Evolutionary conservation across 2,888 invertebrate species (phyloP).

Genomic region (Seira sanloemensis): DNA sequence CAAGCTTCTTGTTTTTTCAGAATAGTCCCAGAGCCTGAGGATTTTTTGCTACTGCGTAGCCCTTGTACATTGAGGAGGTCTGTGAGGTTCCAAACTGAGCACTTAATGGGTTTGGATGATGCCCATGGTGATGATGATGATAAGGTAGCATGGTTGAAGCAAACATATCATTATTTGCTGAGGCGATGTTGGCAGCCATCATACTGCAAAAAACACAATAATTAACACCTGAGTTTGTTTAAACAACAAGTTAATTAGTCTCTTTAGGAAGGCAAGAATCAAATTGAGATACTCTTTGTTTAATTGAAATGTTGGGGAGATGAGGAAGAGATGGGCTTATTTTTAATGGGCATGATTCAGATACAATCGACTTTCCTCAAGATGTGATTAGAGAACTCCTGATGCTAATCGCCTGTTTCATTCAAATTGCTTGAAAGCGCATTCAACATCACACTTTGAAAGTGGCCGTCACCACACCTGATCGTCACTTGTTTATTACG

Average conservation of each 20-base stretch:
- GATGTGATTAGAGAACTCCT: neutral
- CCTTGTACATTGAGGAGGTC: constrained; percentile 68
- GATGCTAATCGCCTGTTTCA: neutral
- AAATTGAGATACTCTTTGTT: too few relatives aligned
- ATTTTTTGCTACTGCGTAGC: constrained; percentile 69
- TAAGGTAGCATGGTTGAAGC: constrained; percentile 68
- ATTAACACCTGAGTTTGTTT: constrained; percentile 7
- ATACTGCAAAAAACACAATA: constrained; percentile 60
- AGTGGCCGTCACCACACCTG: constrained; percentile 43
- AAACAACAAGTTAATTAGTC: constrained; percentile 15
- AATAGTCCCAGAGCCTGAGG: constrained; percentile 68
- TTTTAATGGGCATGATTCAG: neutral
- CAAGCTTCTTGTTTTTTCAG: too few relatives aligned
- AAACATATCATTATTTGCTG: constrained; percentile 71
- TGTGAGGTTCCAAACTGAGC: constrained; percentile 66
- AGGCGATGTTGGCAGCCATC: constrained; percentile 67
- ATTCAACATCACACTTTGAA: constrained; percentile 42
- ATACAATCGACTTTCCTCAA: neutral
- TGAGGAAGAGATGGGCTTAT: neutral
- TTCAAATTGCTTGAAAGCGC: neutral
- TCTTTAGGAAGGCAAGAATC: neutral
- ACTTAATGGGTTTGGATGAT: constrained; percentile 58
- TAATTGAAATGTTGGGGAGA: neutral
- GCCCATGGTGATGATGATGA: constrained; percentile 65
- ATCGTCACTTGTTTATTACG: constrained; percentile 21